Evolutionary conservation across 30 jellyfish, hydroid and myxozoan species (phyloP).

Genomic region (Aurelia aurita complex sp. Pacific): DNA sequence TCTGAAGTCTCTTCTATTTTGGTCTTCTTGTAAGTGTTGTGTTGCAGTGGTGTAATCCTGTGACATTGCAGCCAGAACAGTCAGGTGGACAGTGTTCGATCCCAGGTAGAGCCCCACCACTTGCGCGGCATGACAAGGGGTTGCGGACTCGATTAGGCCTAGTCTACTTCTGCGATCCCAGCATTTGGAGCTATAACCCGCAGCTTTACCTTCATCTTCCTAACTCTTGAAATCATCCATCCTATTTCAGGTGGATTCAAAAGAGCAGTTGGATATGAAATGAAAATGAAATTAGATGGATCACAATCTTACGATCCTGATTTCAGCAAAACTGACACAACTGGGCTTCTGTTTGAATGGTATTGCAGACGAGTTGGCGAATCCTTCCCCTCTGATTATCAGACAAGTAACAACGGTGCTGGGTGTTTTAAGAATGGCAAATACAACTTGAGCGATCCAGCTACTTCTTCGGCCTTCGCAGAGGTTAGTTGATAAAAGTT

Average conservation of each 20-base stretch:
- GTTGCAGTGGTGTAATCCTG: no score
- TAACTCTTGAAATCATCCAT: no score
- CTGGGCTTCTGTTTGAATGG: constrained; percentile 77
- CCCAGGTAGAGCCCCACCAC: no score
- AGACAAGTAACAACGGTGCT: constrained; percentile 29
- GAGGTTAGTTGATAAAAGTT: constrained; percentile 5
- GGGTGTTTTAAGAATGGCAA: constrained; percentile 87
- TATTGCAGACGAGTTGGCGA: constrained; percentile 78
- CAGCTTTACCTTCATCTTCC: no score
- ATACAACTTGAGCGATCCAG: constrained; percentile 25
- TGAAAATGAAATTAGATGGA: constrained; percentile 77
- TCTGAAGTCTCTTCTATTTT: no score
- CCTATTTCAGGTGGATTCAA: constrained; percentile 81
- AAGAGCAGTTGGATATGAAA: constrained; percentile 86
- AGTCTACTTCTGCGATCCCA: no score
- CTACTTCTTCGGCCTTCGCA: background rate
- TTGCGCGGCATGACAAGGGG: no score
- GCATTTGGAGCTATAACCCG: no score
- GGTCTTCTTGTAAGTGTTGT: no score
- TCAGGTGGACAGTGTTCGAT: no score
- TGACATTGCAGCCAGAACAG: no score
- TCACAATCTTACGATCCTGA: constrained; percentile 88
- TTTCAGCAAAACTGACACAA: constrained; percentile 27
- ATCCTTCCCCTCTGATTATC: constrained; percentile 48
- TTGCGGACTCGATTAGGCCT: no score